Base-by-base conservation (phyloP, 2,113 vertebrate species). In the Leiothrix lutea region DNA sequence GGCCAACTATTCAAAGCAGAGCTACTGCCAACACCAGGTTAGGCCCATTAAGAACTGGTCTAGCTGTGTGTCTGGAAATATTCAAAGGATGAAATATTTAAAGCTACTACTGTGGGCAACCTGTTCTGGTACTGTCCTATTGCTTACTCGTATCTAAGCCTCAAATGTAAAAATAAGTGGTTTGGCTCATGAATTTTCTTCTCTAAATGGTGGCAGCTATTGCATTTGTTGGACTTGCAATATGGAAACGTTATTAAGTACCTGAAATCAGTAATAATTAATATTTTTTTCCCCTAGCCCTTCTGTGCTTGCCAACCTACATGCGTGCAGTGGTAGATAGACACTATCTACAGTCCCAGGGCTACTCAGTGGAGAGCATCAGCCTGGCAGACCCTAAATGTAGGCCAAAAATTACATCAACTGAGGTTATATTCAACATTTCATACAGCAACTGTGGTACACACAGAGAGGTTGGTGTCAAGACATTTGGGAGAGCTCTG, bases 401-500 rank as follows among this genome's bases (percentile, higher is more conserved):
- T 35, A 78, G 3, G 64, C 94, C 97, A 80, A 60, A 8, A 36
- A 90, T 98, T 57, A 97, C 96, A 2, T 18, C 54, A 1, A 78
- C 24, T 14, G 64, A 95, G 7, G 90, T 98, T 66, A 66, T 84
- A 44, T 98, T 98, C 94, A 80, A 71, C 12, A 77, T 98, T 60
- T 94, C 95, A 6, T 98, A 98, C 67, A 64, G 60, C 0, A 2
- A 57, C 66, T 98, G 98, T 7, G 97, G 95, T 40, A 98, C 98
- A 62, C 18, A 0, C 14, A 82, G 91, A 78, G 35, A 97, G 93
- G 98, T 98, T 85, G 42, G 77, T 97, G 90, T 82, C 56, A 53
- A 73, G 11, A 14, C 50, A 17, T 23, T 42, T 57, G 40, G 33
- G 48, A 79, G 33, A 53, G 9, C 6, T 66, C 40, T 31, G 48